Evolutionary conservation across 2,113 vertebrate genomes (phyloP).

Genomic region (Ammodramus savannarum): DNA sequence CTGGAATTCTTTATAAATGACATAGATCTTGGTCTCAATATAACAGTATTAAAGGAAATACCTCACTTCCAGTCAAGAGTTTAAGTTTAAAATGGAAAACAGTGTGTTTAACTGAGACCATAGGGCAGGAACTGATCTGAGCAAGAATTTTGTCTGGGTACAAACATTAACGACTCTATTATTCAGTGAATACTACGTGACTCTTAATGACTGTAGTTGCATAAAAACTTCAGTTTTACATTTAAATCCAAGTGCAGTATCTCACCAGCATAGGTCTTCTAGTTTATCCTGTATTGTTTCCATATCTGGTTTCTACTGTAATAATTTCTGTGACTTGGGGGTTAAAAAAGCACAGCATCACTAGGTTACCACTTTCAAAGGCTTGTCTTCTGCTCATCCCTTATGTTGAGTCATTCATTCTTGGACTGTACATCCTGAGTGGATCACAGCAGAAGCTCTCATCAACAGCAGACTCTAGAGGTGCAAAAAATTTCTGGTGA

Average conservation of each 20-base stretch:
- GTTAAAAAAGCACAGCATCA: not conserved
- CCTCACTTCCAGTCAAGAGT: not conserved
- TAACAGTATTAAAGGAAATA: conserved; percentile 5
- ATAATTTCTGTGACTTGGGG: not conserved
- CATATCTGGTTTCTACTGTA: not conserved
- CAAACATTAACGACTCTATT: not conserved
- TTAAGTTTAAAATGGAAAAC: not conserved
- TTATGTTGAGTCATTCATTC: not conserved
- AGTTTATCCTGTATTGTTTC: not conserved
- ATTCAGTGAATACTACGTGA: not conserved
- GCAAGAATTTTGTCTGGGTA: not conserved
- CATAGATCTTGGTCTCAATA: not conserved
- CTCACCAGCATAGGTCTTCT: not conserved
- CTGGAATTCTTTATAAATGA: not conserved
- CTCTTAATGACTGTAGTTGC: not conserved
- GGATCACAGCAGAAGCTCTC: not conserved
- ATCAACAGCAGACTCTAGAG: not conserved
- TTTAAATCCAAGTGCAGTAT: not conserved
- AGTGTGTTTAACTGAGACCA: not conserved
- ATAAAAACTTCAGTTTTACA: not conserved
- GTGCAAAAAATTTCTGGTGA: not conserved
- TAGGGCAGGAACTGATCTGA: not conserved
- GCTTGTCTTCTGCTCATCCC: not conserved
- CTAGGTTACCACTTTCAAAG: not conserved
- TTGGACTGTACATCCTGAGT: not conserved